Evolutionary conservation across 2,888 invertebrate genomes (phyloP), one percentile per base, ranked within the genome.

Genomic region (Leptothorax acervorum): DNA sequence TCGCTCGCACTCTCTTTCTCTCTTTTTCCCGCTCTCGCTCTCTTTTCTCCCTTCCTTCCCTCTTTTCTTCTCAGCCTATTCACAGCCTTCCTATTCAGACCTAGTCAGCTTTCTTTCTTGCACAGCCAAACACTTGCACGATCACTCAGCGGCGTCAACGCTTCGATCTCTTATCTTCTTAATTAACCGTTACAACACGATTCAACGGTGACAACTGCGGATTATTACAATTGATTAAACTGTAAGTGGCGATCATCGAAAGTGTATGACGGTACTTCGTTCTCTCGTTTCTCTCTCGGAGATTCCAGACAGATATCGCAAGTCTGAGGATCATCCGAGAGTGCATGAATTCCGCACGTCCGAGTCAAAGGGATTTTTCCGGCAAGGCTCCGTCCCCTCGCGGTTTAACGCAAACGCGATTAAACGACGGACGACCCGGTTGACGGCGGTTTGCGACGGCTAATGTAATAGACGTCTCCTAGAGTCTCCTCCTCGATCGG

Each of bases 51-150:
- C 45, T 31, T 2, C 60, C 84, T 62, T 51, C 23, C 51, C 70
- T 82, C 60, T 2, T 84, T 86, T 83, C 68, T 84, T 86, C 85
- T 90, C 87, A 87, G 85, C 86, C 71, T 87, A 78, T 78, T 76
- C 78, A 78, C 78, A 78, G 78, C 78, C 84, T 85, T 89, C 90
- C 93, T 94, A 93, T 87, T 92, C 93, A 94, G 93, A 78, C 55
- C 42, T 78, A 78, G 3, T 55, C 66, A 78, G 66, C 66, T 66
- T 66, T 78, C 66, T 23, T n/a, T 76, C 92, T 93, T 81, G 93
- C 94, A 94, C 94, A 94, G 94, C 94, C 94, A 94, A 93, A 94
- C 94, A 93, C 92, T 94, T 94, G 92, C 92, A 93, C 92, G 92
- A 93, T 93, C 93, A 93, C 92, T 92, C 93, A 66, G 65, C 65